Evolutionary conservation across 2,888 invertebrate genomes (phyloP), one percentile per base, ranked within the genome.

Genomic region (Eumacrocentrus americanus): DNA sequence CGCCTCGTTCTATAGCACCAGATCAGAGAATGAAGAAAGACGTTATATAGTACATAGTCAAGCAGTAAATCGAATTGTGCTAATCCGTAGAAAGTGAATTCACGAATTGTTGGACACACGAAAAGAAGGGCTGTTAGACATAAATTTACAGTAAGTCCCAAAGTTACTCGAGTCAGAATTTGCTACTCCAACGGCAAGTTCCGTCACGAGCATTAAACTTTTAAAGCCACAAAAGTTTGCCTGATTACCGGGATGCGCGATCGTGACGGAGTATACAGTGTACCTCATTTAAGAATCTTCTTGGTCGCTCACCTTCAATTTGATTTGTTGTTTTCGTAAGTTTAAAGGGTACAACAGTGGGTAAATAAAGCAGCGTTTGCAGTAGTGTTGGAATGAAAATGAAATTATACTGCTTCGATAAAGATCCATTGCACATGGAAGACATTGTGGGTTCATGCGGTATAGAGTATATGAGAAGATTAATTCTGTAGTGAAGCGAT

Each of bases 211-310:
- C 74, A 75, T 78, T 76, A 71, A 77, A 78, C 70, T 77, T 78
- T 71, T 67, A 70, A 71, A 73, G 71, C 71, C 70, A 72, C 68
- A 62, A 62, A 76, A 75, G 71, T 78, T 75, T 67, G 67, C 70
- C 72, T 78, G 77, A 78, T 76, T 78, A 77, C 73, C 71, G 66
- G 65, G 62, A 67, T 60, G 65, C 65, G 64, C 64, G 67, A 70
- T 73, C 72, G 73, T 71, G 75, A 74, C 71, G 62, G 58, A 63
- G 64, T 62, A 55, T 56, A 53, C 50, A 42, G 55, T 11, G 23
- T 12, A 20, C 48, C 44, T 42, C 40, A 35, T 54, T 60, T 48
- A 20, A 35, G 22, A 42, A 60, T 54, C 25, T 48, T 40, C n/a
- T 18, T 14, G 1, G 40, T 23, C 40, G 40, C 18, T n/a, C 25